A percentile compares a stretch with the other conserved stretches of the same genome.
Evolutionary conservation across 2,797 vertebrate genomes (phyloP).

Genomic region (Pseudochaenichthys georgianus): DNA sequence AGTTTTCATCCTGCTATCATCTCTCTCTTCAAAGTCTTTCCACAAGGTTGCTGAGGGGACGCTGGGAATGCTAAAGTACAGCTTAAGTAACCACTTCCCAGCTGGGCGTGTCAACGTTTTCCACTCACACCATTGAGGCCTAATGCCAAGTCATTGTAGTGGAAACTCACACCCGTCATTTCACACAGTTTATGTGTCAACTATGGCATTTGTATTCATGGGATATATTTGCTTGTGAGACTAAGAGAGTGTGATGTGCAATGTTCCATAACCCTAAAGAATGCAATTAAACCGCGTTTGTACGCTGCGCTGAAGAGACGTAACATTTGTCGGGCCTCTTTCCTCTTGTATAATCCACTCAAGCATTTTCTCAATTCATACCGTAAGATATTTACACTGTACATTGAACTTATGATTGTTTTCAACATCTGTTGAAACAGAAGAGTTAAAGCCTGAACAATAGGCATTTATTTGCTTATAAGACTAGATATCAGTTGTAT

Average conservation of each 20-base stretch:
- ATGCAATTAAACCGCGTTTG: conserved; percentile 53
- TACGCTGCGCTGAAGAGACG: conserved; percentile 18
- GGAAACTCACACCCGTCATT: conserved; percentile 76
- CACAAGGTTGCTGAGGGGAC: conserved; percentile 74
- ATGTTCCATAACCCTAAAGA: conserved; percentile 52
- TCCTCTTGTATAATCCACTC: conserved; percentile 42
- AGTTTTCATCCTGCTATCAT: conserved; percentile 71
- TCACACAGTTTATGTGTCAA: conserved; percentile 66
- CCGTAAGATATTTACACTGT: conserved; percentile 12
- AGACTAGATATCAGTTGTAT: not conserved
- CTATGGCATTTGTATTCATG: conserved; percentile 58
- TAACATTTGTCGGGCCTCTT: conserved; percentile 32
- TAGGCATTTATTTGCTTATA: not conserved
- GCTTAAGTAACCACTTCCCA: conserved; percentile 81
- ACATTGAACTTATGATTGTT: conserved; percentile 9
- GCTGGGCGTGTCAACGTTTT: conserved; percentile 78
- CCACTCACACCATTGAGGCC: conserved; percentile 69
- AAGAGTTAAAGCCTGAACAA: conserved; percentile 23
- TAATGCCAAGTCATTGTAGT: conserved; percentile 75
- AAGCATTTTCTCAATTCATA: conserved; percentile 11
- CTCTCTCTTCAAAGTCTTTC: conserved; percentile 78
- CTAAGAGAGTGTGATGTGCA: conserved; percentile 54
- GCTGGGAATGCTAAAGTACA: conserved; percentile 74
- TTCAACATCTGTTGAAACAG: not conserved
- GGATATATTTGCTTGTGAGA: conserved; percentile 69